phyloP scores from a whole-genome alignment of 1,140 invertebrate species.

The Rhyacophila brunnea region DNA sequence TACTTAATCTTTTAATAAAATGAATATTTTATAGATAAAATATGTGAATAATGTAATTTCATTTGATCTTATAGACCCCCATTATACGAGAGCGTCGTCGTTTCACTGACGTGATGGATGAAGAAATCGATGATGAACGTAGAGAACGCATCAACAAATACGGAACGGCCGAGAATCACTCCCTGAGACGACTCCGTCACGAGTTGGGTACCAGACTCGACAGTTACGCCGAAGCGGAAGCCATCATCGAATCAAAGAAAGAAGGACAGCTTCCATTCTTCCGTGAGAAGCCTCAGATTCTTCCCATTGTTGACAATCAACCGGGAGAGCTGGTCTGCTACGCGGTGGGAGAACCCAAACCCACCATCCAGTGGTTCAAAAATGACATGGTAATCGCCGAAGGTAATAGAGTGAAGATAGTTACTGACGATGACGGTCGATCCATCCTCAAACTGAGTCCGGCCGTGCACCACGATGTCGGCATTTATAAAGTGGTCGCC shows the following conservation, averaged over 20 bases:
- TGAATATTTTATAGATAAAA: too few species aligned
- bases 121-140: constrained; percentile 90
- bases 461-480: constrained; percentile 76
- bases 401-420: constrained; percentile 73
- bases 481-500: constrained; percentile 94
- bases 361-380: constrained; percentile 94
- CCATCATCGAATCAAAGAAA: constrained; percentile 75
- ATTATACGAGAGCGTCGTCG: constrained; percentile 85
- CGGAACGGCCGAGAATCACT: constrained; percentile 66
- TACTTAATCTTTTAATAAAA: constrained; percentile 1
- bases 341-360: constrained; percentile 86
- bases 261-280: constrained; percentile 79
- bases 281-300: constrained; percentile 75
- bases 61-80: constrained; percentile 62
- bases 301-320: constrained; percentile 77
- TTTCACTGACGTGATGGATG: constrained; percentile 94
- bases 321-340: constrained; percentile 77
- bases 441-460: constrained; percentile 76
- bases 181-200: constrained; percentile 72
- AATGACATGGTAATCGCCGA: constrained; percentile 85
- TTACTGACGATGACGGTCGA: constrained; percentile 72
- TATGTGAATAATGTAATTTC: too few species aligned
- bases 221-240: constrained; percentile 80
- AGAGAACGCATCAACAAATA: constrained; percentile 78
- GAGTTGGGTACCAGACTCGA: constrained; percentile 79